These are phyloP conservation scores for Anarhynchus alexandrinus DNA, from an alignment of 2,113 vertebrate genomes.

Conservation along the genomic window DNA sequence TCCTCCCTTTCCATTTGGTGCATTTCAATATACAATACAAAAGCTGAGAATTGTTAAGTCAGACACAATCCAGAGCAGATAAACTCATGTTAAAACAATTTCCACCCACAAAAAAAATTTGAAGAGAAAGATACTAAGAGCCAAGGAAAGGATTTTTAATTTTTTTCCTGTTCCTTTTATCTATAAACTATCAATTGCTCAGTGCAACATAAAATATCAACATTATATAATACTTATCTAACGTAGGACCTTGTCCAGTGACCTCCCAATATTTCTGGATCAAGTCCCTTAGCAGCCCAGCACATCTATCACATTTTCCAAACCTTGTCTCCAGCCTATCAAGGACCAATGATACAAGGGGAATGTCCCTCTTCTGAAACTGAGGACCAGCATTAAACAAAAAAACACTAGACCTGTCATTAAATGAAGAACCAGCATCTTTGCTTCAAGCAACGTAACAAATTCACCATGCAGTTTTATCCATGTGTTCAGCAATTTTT, in stretches of 20 bases:
- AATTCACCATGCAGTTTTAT: background rate
- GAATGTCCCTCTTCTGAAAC: background rate
- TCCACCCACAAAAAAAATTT: background rate
- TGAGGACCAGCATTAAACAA: background rate
- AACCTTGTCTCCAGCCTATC: background rate
- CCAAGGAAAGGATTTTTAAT: background rate
- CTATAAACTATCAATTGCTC: background rate
- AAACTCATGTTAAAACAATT: background rate
- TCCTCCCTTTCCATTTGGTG: background rate
- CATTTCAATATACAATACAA: background rate
- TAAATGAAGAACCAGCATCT: background rate
- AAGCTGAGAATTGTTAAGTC: background rate
- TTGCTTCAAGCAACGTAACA: background rate
- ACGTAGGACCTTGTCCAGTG: background rate
- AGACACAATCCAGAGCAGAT: background rate
- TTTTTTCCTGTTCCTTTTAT: background rate
- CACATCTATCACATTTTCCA: background rate
- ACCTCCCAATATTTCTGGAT: background rate
- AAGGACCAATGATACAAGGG: background rate
- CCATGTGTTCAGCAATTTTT: background rate
- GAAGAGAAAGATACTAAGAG: background rate
- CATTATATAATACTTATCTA: background rate
- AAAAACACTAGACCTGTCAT: background rate
- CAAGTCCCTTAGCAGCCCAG: background rate
- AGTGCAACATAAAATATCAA: background rate